Evolutionary conservation across 2,797 vertebrate species (phyloP), one percentile per base, ranked within the genome.

Genomic region (Merluccius polli): DNA sequence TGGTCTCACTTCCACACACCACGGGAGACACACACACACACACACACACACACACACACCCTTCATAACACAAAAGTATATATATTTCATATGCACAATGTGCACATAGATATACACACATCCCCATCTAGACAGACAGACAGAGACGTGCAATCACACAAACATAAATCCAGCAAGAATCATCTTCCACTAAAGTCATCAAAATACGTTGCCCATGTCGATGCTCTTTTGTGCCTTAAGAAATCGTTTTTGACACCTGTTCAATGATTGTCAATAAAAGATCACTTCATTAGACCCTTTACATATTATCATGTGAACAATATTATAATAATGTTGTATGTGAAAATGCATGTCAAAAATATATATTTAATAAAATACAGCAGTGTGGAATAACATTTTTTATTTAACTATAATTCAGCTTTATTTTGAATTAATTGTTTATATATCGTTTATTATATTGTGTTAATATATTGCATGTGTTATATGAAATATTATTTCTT

Each of bases 1-100:
- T 86, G 87, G 89, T 89, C 89, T 88, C 85, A 82, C 83, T 84
- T 86, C 82, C 81, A 78, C 84, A 80, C 77, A 76, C 63, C 80
- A 35, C 75, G 52, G 77, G 38, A 77, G 65, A 73, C 29, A 81
- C 76, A 77, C 67, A 73, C 70, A 75, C 74, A 38, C 21, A 77
- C 59, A 79, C 52, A 65, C 3, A 35, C 3, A 63, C 59, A 63
- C 59, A 18, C 59, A 63, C 59, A 63, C 59, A 63, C 63, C 21
- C 52, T 59, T 59, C 52, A 59, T n/a, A 59, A 59, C 21, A 24
- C 8, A 59, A n/a, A 7, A n/a, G n/a, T 15, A 18, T 52, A 52
- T 52, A n/a, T 52, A 52, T 52, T 52, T 7, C 6, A 52, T 11
- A 38, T 38, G 4, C 5, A 38, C 36, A n/a, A n/a, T 38, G 36